phyloP scores from a whole-genome alignment of 2,888 invertebrate species.

The Ophonus ardosiacus region DNA sequence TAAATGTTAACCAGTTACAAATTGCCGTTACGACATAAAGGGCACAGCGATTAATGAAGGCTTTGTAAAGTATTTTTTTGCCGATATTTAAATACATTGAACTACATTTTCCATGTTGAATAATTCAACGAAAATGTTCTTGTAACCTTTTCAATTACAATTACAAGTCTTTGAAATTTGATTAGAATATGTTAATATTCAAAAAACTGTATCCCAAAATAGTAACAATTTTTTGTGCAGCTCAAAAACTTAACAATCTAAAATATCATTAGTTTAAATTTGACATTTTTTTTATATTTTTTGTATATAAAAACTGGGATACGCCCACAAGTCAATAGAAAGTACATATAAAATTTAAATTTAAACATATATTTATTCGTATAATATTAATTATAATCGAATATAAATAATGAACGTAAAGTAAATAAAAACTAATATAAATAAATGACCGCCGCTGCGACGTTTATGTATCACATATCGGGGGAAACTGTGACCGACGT shows the following conservation, averaged over 20 bases:
- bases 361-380: too few species aligned
- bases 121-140: not conserved
- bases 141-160: constrained; percentile 20
- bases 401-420: too few species aligned
- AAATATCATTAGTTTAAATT: not conserved
- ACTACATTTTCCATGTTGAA: constrained; percentile 17
- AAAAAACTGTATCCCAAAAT: not conserved
- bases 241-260: not conserved
- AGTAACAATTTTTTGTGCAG: not conserved
- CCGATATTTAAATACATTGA: constrained; percentile 8
- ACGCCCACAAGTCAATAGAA: too few species aligned
- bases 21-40: constrained; percentile 33
- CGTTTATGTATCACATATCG: too few species aligned
- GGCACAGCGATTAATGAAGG: constrained; percentile 18
- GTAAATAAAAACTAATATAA: too few species aligned
- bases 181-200: not conserved
- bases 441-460: too few species aligned
- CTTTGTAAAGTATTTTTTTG: constrained; percentile 22
- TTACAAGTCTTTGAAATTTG: constrained; percentile 14
- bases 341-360: too few species aligned
- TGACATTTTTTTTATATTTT: too few species aligned
- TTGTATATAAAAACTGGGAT: too few species aligned
- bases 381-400: too few species aligned
- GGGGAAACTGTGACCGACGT: too few species aligned
- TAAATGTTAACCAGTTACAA: constrained; percentile 47